These are phyloP conservation scores for Otis tarda DNA, from an alignment of 2,113 vertebrate species.

Conservation along the genomic window DNA sequence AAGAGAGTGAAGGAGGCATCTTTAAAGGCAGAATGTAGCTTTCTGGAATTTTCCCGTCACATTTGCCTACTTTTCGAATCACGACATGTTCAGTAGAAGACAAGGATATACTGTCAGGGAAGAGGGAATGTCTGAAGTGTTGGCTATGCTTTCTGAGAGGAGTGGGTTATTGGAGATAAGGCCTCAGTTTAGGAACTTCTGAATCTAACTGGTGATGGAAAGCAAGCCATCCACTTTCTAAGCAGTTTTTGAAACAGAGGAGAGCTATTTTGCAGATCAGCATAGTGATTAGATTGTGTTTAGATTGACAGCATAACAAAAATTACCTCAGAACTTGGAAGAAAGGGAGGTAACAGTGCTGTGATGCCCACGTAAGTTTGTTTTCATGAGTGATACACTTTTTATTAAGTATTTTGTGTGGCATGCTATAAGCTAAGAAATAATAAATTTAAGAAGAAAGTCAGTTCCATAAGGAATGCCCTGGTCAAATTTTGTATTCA, in stretches of 20 bases:
- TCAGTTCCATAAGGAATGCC: not conserved
- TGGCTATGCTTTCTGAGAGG: not conserved
- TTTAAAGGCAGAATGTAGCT: not conserved
- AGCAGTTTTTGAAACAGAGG: not conserved
- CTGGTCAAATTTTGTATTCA: not conserved
- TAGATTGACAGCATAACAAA: not conserved
- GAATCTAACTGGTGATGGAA: not conserved
- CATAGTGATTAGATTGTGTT: not conserved
- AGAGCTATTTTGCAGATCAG: not conserved
- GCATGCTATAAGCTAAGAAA: not conserved
- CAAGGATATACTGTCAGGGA: not conserved
- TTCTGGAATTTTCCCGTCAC: not conserved
- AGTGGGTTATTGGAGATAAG: not conserved
- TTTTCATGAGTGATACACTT: not conserved
- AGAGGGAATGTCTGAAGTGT: not conserved
- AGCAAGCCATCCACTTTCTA: not conserved
- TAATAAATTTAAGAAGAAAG: not conserved
- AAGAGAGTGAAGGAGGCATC: not conserved
- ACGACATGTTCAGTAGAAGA: not conserved
- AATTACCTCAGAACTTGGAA: not conserved
- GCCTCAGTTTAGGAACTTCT: not conserved
- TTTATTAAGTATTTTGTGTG: not conserved
- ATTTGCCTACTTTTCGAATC: not conserved
- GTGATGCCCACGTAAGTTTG: not conserved
- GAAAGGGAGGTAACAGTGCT: not conserved